A percentile compares a stretch with the other conserved stretches of the same genome.
These are phyloP conservation scores for Plemyria rubiginata DNA, from an alignment of 2,888 invertebrate genomes.

Conservation along the genomic window DNA sequence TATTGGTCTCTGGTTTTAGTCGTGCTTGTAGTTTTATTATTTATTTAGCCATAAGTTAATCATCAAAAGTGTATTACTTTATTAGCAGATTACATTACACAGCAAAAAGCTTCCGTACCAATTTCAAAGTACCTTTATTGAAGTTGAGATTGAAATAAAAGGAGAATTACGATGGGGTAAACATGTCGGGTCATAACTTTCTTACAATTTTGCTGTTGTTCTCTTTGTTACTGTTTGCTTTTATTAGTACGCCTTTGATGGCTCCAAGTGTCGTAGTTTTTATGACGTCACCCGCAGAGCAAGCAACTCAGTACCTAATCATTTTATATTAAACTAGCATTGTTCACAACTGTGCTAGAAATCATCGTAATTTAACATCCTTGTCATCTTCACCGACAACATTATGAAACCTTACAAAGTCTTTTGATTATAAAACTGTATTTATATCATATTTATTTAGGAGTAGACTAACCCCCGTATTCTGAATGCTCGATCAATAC, in stretches of 20 bases:
- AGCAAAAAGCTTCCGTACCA: slow-evolving; percentile 11
- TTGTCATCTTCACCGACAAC: slow-evolving; percentile 11
- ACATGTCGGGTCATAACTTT: slow-evolving; percentile 48
- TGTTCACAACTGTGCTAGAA: slow-evolving; percentile 33
- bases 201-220: slow-evolving; percentile 62
- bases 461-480: no score
- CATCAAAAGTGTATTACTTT: neutral
- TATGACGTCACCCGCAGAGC: slow-evolving; percentile 56
- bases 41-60: neutral
- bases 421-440: no score
- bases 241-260: slow-evolving; percentile 73
- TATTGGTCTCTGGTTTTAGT: no score
- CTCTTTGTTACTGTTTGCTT: slow-evolving; percentile 66
- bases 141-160: slow-evolving; percentile 37
- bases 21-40: neutral
- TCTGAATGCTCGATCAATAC: no score
- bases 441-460: no score
- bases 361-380: slow-evolving; percentile 25
- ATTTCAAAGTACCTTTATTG: slow-evolving; percentile 18
- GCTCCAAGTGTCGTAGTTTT: slow-evolving; percentile 69
- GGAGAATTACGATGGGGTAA: slow-evolving; percentile 47
- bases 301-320: slow-evolving; percentile 60
- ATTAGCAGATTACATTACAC: neutral
- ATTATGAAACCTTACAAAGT: neutral
- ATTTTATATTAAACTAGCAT: slow-evolving; percentile 58